Percentiles rank a stretch among this genome's conserved stretches.
Evolutionary conservation across 92 coral and sea anemone genomes (phyloP).

Genomic region (Porites lobata): DNA sequence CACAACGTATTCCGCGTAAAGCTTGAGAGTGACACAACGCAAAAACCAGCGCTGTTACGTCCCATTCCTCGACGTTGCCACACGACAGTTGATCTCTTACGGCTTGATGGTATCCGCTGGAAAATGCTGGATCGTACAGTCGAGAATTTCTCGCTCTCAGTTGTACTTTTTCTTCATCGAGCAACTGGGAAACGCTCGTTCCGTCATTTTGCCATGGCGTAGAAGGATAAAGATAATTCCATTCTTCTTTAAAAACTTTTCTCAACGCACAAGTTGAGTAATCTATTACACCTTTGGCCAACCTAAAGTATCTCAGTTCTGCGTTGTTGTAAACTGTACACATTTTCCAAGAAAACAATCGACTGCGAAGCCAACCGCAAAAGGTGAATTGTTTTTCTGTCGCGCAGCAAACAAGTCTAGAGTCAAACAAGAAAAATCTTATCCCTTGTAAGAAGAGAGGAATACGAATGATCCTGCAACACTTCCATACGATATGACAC

Average conservation of each 20-base stretch:
- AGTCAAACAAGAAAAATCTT: too few relatives aligned
- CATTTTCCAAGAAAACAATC: constrained; percentile 1
- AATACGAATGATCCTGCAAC: too few relatives aligned
- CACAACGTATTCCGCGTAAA: constrained; percentile 8
- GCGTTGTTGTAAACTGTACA: constrained; percentile 38
- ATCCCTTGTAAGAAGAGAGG: too few relatives aligned
- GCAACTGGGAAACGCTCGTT: constrained; percentile 35
- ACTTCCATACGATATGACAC: too few relatives aligned
- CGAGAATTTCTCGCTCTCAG: constrained; percentile 3
- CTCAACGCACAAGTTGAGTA: constrained; percentile 47
- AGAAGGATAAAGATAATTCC: constrained; percentile 39
- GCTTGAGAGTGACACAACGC: constrained; percentile 39
- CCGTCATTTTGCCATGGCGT: constrained; percentile 48
- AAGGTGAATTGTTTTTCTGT: too few relatives aligned
- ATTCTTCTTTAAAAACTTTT: constrained; percentile 40
- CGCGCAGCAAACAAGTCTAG: not conserved
- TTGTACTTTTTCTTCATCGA: constrained; percentile 14
- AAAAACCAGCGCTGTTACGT: constrained; percentile 32
- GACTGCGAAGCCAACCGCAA: not conserved
- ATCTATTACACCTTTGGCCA: constrained; percentile 48
- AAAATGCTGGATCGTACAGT: constrained; percentile 37
- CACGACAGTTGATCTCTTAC: constrained; percentile 21
- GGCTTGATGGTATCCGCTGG: constrained; percentile 15
- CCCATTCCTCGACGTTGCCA: constrained; percentile 60
- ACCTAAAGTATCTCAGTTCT: constrained; percentile 47